Percentiles rank a stretch among this genome's conserved stretches.
These are phyloP conservation scores for Triplophysa yarkandensis DNA, from an alignment of 2,797 vertebrate genomes.

Conservation along the genomic window DNA sequence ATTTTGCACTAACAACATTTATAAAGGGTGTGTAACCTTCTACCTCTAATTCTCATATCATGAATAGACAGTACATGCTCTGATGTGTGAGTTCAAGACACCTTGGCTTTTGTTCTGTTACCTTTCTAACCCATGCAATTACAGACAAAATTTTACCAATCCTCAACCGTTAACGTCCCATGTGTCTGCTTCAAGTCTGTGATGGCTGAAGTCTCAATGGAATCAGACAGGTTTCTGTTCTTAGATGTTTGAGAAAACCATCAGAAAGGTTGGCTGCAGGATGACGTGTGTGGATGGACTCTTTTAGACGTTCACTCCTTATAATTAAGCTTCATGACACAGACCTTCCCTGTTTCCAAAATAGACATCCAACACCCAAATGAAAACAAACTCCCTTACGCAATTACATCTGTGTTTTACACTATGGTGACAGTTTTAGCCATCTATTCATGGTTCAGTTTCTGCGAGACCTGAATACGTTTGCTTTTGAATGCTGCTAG, in stretches of 20 bases:
- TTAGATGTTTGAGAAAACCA: slow-evolving; percentile 27
- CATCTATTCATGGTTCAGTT: background rate
- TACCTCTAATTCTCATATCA: slow-evolving; percentile 7
- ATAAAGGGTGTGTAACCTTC: slow-evolving; percentile 10
- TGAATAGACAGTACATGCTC: slow-evolving; percentile 12
- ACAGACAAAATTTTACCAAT: background rate
- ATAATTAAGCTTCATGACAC: slow-evolving; percentile 51
- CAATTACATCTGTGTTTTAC: slow-evolving; percentile 19
- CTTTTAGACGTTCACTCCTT: slow-evolving; percentile 49
- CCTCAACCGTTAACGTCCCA: background rate
- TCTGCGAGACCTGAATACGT: background rate
- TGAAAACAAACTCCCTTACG: slow-evolving; percentile 35
- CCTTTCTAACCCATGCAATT: background rate
- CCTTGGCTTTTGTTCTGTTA: slow-evolving; percentile 1
- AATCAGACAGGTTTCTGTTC: slow-evolving; percentile 31
- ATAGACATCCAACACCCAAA: slow-evolving; percentile 44
- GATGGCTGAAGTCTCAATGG: slow-evolving; percentile 8
- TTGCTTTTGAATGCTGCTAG: background rate
- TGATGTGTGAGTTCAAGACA: background rate
- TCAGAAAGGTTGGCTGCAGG: slow-evolving; percentile 10
- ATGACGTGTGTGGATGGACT: slow-evolving; percentile 17
- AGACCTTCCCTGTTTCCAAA: slow-evolving; percentile 51
- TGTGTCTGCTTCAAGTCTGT: background rate
- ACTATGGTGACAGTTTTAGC: background rate
- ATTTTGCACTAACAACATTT: slow-evolving; percentile 1